Evolutionary conservation across 2,888 invertebrate species (phyloP).

Genomic region (Podabrus alpinus): DNA sequence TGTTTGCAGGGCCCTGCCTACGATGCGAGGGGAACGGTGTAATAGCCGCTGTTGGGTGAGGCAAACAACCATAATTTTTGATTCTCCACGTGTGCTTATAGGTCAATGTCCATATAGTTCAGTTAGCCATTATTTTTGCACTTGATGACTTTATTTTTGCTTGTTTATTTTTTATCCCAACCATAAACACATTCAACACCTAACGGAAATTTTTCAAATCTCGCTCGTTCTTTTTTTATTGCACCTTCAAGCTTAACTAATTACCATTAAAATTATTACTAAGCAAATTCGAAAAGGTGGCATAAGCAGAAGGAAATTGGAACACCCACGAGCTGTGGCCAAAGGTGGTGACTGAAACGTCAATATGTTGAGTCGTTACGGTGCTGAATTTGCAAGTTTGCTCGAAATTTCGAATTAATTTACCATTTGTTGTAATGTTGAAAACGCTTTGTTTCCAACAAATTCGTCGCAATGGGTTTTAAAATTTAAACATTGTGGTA

Average conservation of each 20-base stretch:
- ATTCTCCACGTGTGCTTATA: constrained; percentile 45
- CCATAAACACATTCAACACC: background rate
- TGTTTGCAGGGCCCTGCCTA: constrained; percentile 31
- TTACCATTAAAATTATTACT: background rate
- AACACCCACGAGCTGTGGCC: background rate
- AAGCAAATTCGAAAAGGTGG: background rate
- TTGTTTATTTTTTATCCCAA: background rate
- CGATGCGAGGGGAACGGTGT: constrained; percentile 35
- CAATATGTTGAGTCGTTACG: background rate
- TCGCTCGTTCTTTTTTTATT: background rate
- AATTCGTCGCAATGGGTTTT: constrained; percentile 1
- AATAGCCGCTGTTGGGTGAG: constrained; percentile 48
- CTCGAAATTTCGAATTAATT: background rate
- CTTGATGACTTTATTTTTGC: constrained; percentile 10
- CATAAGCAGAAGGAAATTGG: background rate
- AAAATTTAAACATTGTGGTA: constrained; percentile 19
- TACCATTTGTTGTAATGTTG: background rate
- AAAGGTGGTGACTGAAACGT: background rate
- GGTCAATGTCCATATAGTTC: constrained; percentile 30
- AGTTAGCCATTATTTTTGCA: constrained; percentile 24
- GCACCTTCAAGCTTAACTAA: background rate
- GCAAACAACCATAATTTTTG: constrained; percentile 46
- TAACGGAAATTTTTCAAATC: background rate
- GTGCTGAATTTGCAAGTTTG: background rate
- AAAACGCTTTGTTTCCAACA: background rate